Evolutionary conservation across 2,888 invertebrate species (phyloP).

Genomic region (Aphelenchoides bicaudatus): DNA sequence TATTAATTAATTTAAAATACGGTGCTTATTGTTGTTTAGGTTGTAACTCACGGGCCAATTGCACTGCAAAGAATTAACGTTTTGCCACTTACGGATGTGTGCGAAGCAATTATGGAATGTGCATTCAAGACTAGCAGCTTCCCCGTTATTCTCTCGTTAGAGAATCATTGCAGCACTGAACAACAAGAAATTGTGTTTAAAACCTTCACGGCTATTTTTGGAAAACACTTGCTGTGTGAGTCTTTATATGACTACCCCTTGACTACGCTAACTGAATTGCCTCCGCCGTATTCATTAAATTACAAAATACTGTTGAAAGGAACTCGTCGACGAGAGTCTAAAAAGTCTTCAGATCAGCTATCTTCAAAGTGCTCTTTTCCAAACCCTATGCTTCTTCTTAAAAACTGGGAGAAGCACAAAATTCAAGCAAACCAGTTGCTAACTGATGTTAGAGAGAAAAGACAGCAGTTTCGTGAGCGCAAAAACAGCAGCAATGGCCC

Average conservation of each 20-base stretch:
- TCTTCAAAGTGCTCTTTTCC: too few relatives aligned
- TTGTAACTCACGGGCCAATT: conserved; percentile 82
- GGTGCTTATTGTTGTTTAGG: too few relatives aligned
- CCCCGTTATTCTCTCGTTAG: conserved; percentile 83
- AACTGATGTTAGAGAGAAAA: too few relatives aligned
- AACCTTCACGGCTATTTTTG: conserved; percentile 43
- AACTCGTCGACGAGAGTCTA: not conserved
- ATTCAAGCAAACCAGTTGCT: too few relatives aligned
- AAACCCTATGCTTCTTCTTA: too few relatives aligned
- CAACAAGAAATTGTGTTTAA: conserved; percentile 67
- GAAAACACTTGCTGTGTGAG: conserved; percentile 41
- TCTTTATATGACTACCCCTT: conserved; percentile 42
- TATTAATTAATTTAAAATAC: too few relatives aligned
- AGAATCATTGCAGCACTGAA: conserved; percentile 85
- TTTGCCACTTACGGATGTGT: conserved; percentile 70
- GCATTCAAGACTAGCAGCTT: conserved; percentile 87
- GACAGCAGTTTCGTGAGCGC: too few relatives aligned
- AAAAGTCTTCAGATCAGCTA: not conserved
- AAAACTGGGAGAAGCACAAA: too few relatives aligned
- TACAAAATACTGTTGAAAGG: conserved; percentile 53
- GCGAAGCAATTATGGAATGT: conserved; percentile 84
- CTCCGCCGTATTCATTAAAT: conserved; percentile 42
- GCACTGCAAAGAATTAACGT: conserved; percentile 45
- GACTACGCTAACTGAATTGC: too few relatives aligned
- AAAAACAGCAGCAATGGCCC: too few relatives aligned